phyloP scores from a whole-genome alignment of 2,797 vertebrate genomes.

The Pseudomugil tenellus region DNA sequence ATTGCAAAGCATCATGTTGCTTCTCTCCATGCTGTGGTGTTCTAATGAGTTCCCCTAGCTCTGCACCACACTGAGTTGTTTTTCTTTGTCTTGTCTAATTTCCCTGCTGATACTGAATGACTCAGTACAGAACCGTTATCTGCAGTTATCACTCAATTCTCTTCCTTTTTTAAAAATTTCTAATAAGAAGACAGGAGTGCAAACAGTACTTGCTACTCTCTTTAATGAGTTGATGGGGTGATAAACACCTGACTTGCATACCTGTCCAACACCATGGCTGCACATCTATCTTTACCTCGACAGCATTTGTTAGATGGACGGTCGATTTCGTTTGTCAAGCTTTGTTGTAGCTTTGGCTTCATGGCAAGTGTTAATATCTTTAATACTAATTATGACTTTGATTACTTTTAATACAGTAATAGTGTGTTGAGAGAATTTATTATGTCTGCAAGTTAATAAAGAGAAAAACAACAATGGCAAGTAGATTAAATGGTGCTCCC shows the following conservation, averaged over 20 bases:
- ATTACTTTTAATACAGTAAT: constrained; percentile 45
- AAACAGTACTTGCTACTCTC: constrained; percentile 55
- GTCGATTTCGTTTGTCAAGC: constrained; percentile 30
- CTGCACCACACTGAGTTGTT: constrained; percentile 69
- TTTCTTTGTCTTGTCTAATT: constrained; percentile 72
- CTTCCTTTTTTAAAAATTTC: constrained; percentile 14
- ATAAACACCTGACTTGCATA: constrained; percentile 42
- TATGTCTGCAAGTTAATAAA: constrained; percentile 23
- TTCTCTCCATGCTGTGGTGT: constrained; percentile 54
- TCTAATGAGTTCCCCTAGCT: constrained; percentile 74
- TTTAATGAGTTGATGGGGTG: constrained; percentile 64
- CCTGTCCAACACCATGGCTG: constrained; percentile 28
- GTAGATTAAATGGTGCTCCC: constrained; percentile 55
- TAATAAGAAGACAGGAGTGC: constrained; percentile 50
- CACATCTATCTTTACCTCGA: constrained; percentile 29
- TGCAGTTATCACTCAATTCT: constrained; percentile 48
- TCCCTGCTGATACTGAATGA: constrained; percentile 57
- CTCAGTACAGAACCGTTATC: constrained; percentile 58
- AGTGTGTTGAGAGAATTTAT: constrained; percentile 42
- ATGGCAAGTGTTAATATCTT: constrained; percentile 37
- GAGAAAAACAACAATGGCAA: constrained; percentile 57
- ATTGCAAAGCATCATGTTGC: constrained; percentile 57
- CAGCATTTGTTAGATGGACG: constrained; percentile 23
- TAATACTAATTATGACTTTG: constrained; percentile 36
- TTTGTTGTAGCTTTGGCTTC: constrained; percentile 14